A percentile compares a stretch with the other conserved stretches of the same genome.
Conservation (phyloP, 2,113 vertebrate genomes). For the Pterocles burchelli region DNA sequence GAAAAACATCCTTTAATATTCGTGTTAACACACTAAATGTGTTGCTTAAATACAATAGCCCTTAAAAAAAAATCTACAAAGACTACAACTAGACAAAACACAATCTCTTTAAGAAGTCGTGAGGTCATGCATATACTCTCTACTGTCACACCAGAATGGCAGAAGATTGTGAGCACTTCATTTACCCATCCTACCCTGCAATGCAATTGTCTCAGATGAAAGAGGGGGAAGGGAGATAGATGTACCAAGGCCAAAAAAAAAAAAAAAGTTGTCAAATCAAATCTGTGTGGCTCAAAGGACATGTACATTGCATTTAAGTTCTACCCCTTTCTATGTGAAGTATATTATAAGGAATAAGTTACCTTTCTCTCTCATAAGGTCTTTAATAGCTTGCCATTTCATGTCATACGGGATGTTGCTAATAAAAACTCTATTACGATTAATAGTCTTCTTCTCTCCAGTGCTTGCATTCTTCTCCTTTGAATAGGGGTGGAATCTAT, state of each 20-base stretch:
- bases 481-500: constrained; percentile 91
- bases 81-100: constrained; percentile 78
- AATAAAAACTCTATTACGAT: constrained; percentile 95
- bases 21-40: constrained; percentile 71
- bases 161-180: constrained; percentile 66
- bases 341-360: constrained; percentile 68
- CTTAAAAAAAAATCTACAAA: constrained; percentile 69
- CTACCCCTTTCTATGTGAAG: background rate
- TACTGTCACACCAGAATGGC: constrained; percentile 69
- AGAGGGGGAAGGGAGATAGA: constrained; percentile 72
- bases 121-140: constrained; percentile 76
- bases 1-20: constrained; percentile 71
- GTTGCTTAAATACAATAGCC: constrained; percentile 74
- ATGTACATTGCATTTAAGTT: background rate
- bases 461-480: constrained; percentile 87
- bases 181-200: constrained; percentile 74
- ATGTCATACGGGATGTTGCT: constrained; percentile 99
- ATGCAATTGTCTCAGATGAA: constrained; percentile 74
- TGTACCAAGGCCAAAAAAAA: constrained; percentile 56
- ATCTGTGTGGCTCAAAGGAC: constrained; percentile 74
- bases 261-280: constrained; percentile 48
- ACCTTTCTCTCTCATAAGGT: constrained; percentile 99
- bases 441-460: constrained; percentile 88
- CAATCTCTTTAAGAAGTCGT: constrained; percentile 76
- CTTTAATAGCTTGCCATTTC: constrained; percentile 99